Evolutionary conservation across 1,140 invertebrate species (phyloP), one percentile per base, ranked within the genome.

Genomic region (Pachypsylla venusta): DNA sequence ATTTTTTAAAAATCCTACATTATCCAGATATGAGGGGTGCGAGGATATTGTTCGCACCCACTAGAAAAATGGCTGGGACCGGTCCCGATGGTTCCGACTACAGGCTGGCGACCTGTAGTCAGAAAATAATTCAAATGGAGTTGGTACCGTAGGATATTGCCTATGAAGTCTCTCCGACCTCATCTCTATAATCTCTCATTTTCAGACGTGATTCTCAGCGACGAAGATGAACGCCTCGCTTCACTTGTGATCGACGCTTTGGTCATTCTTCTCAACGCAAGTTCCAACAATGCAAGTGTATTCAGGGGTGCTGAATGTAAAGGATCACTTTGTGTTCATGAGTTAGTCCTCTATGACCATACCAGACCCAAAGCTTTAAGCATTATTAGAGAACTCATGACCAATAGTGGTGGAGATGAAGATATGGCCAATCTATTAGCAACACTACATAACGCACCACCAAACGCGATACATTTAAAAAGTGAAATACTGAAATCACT

Each of bases 301-400:
- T 93, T 97, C 70, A 77, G 93, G 55, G n/a, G n/a, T n/a, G n/a
- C n/a, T n/a, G 89, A 95, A 70, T 91, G 88, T 68, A 88, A 89
- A 1, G 93, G 92, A 28, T 89, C 91, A 2, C 83, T 90, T 59
- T 92, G 89, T 71, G 83, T 89, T 3, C 90, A 94, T 66, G 87
- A 87, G 68, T 81, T 96, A 73, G 88, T 96, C 25, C 84, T 87
- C 40, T 88, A 19, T 48, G 42, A 48, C n/a, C 16, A 22, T 48
- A 19, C 4, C n/a, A 48, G 42, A 19, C 22, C 42, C n/a, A 48
- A 48, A 48, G 42, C 42, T 4, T 25, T 55, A 77, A 79, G 81
- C 62, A 86, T 89, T 39, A 78, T 89, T 39, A 79, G 89, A 62
- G 92, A 96, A 75, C 73, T 96, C 25, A 83, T 98, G 64, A 77